Conservation (phyloP, 2,888 invertebrate genomes). For the Coleophora deauratella region DNA sequence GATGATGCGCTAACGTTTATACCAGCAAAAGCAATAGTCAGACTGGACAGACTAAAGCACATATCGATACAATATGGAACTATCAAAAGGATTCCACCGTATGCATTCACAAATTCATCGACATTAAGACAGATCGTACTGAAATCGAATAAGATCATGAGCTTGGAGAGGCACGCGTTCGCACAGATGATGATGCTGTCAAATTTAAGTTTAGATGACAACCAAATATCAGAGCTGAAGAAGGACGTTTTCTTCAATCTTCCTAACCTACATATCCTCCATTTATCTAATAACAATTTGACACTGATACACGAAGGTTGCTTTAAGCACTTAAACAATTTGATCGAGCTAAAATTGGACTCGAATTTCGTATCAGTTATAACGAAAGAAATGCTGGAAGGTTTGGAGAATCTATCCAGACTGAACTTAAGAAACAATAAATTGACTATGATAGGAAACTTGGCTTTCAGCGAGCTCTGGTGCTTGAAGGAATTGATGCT, state of each 20-base stretch:
- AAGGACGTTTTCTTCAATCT: conserved; percentile 83
- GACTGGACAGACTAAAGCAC: conserved; percentile 78
- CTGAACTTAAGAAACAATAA: conserved; percentile 84
- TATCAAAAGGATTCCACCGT: conserved; percentile 80
- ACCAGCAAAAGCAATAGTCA: conserved; percentile 80
- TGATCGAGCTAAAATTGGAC: conserved; percentile 86
- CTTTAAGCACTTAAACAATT: conserved; percentile 81
- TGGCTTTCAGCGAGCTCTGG: conserved; percentile 85
- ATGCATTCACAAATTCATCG: conserved; percentile 84
- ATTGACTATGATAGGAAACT: conserved; percentile 84
- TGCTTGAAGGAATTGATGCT: conserved; percentile 80
- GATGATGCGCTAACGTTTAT: conserved; percentile 80
- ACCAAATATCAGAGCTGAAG: conserved; percentile 82
- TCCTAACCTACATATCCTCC: conserved; percentile 81
- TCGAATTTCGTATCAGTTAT: conserved; percentile 83
- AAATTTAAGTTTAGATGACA: conserved; percentile 82
- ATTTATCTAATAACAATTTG: conserved; percentile 89
- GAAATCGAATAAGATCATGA: conserved; percentile 79
- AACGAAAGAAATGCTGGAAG: conserved; percentile 84
- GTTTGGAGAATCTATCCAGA: conserved; percentile 80
- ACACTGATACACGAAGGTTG: conserved; percentile 90
- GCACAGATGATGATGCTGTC: conserved; percentile 81
- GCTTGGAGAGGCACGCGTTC: conserved; percentile 80
- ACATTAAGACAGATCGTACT: conserved; percentile 80
- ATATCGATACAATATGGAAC: conserved; percentile 83